Conservation (phyloP, 2,888 invertebrate species). For the Drosophila paracracens region DNA sequence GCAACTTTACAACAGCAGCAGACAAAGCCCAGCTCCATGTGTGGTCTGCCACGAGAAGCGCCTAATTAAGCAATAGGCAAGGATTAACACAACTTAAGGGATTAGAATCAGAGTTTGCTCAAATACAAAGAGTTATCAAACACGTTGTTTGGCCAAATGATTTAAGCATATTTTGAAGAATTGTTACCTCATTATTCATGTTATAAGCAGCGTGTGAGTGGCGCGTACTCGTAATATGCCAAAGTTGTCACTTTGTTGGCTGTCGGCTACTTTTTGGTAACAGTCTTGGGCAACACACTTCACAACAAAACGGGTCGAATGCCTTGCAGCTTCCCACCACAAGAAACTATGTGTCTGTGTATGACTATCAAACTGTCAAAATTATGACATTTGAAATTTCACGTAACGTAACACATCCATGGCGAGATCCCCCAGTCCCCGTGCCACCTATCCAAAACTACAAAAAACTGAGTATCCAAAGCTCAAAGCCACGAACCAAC, state of each 20-base stretch:
- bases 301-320: constrained; percentile 38
- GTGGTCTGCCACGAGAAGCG: constrained; percentile 45
- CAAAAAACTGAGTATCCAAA: constrained; percentile 14
- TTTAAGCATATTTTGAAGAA: neutral
- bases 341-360: constrained; percentile 41
- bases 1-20: constrained; percentile 43
- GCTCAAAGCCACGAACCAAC: constrained; percentile 62
- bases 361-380: constrained; percentile 78
- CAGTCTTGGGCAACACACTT: constrained; percentile 55
- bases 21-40: constrained; percentile 26
- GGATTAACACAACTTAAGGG: neutral
- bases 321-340: constrained; percentile 49
- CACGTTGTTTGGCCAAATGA: neutral
- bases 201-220: constrained; percentile 43
- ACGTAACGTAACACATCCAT: constrained; percentile 74
- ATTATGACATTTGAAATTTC: constrained; percentile 82
- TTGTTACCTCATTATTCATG: neutral
- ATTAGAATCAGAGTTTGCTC: neutral
- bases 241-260: constrained; percentile 64
- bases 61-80: neutral
- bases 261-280: constrained; percentile 68
- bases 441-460: constrained; percentile 7
- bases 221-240: constrained; percentile 35
- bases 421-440: constrained; percentile 35
- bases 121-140: neutral